Evolutionary conservation across 1,140 invertebrate species (phyloP), one percentile per base, ranked within the genome.

Genomic region (Glossosoma conforme): DNA sequence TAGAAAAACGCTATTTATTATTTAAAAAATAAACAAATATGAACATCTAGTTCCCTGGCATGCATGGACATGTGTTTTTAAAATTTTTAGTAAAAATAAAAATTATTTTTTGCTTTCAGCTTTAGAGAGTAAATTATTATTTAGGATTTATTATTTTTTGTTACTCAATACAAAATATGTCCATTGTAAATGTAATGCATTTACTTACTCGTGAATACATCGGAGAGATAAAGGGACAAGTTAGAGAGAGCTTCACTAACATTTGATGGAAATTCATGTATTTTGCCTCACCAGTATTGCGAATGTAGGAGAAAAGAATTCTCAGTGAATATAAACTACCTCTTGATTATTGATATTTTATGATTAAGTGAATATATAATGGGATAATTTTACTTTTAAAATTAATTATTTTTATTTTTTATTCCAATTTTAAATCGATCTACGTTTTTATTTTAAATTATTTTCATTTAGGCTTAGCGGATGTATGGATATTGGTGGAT

Each of bases 291-390:
- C 44, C 55, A 57, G 55, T 57, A 57, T 57, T 57, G 44, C 19
- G 21, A 57, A 38, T 22, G 28, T 41, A 32, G 17, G 35, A 47
- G 50, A 57, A 37, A 57, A 37, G 40, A 17, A 57, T 57, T 57
- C 55, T 57, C 55, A 49, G 50, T 57, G 55, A 57, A 57, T 57
- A 52, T 45, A 28, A 57, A 53, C 55, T 57, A 57, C 55, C 55
- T 57, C 55, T 52, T 53, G 50, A 50, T 49, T 54, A 36, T 44
- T 52, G 54, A 53, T 52, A 52, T 52, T 56, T 51, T 46, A 56
- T 36, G 6, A 22, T 6, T n/a, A 28, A 28, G 25, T 28, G n/a
- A 8, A 28, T n/a, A 28, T 8, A n/a, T 28, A 28, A 28, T 28
- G 25, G 6, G 28, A 33, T 35, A 22, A 35, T 45, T 22, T 35